Evolutionary conservation across 37 sponge, comb jelly and placozoan genomes (phyloP), one percentile per base, ranked within the genome.

Genomic region (Cladorhizidae sp.): DNA sequence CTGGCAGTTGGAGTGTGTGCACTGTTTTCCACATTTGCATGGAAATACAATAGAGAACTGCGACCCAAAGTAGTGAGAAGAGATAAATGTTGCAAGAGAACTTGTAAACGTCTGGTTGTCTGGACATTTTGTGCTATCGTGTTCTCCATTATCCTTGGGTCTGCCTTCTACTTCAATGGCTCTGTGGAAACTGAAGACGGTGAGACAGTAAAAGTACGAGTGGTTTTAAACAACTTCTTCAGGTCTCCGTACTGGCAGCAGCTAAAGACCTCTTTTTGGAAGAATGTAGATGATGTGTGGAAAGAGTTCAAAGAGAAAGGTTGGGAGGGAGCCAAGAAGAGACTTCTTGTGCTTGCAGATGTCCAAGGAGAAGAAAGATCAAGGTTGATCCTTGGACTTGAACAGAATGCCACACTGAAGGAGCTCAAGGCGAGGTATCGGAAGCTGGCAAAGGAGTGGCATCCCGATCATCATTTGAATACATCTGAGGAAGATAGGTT

Each of bases 161-260:
- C 89, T 0, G 80, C 54, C 50, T 22, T 80, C 78, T 92, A 91
- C 67, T 78, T 82, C 80, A 92, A 92, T 78, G 86, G 74, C 12
- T 68, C 88, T 28, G 73, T 89, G 2, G 73, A 79, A 17, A 81
- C 85, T 2, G 79, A 92, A 31, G 90, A 92, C 26, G 97, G 92
- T 23, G 93, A 94, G 73, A 83, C 49, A 0, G 79, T 97, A 21
- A 92, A 88, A 43, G 51, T 97, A 3, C 63, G 88, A 5, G 95
- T 94, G 36, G 92, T 87, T 20, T 11, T 97, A 7, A 57, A 73
- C 38, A 88, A 94, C 75, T 81, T 94, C 57, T 72, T 88, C 40
- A 70, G 72, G 9, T 94, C 95, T 22, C 92, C 89, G 17, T 82
- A 81, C 41, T 97, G 97, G 97, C 40, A 58, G 26, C 58, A 91